These are phyloP conservation scores for Seira sanloemensis DNA, from an alignment of 2,888 invertebrate species.

Conservation along the genomic window DNA sequence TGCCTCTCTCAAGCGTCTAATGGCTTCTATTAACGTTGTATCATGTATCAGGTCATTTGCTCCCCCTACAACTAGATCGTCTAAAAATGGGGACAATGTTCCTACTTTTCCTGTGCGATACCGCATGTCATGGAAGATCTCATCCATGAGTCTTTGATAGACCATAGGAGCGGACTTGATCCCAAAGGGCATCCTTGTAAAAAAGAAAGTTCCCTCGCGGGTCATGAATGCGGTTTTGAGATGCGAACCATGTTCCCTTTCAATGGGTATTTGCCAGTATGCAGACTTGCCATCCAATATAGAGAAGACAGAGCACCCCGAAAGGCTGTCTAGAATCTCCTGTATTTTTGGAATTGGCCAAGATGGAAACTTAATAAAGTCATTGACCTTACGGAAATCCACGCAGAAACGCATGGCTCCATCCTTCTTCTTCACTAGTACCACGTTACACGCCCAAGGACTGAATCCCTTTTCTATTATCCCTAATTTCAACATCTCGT, in stretches of 20 bases:
- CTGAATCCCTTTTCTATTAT: slow-evolving; percentile 73
- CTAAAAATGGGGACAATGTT: slow-evolving; percentile 70
- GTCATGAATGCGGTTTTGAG: slow-evolving; percentile 75
- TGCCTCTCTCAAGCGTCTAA: slow-evolving; percentile 62
- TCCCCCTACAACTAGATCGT: slow-evolving; percentile 74
- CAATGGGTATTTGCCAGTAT: slow-evolving; percentile 75
- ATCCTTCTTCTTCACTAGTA: slow-evolving; percentile 75
- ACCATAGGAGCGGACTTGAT: slow-evolving; percentile 75
- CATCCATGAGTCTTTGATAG: slow-evolving; percentile 75
- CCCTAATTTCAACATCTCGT: slow-evolving; percentile 72
- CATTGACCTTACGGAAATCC: slow-evolving; percentile 74
- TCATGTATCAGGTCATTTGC: slow-evolving; percentile 69
- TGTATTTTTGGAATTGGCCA: slow-evolving; percentile 75
- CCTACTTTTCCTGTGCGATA: slow-evolving; percentile 59
- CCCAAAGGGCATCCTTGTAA: slow-evolving; percentile 75
- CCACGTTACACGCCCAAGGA: slow-evolving; percentile 75
- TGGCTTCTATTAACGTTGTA: slow-evolving; percentile 63
- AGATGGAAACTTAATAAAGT: slow-evolving; percentile 72
- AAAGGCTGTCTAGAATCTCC: slow-evolving; percentile 75
- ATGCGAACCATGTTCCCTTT: slow-evolving; percentile 70
- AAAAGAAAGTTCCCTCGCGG: slow-evolving; percentile 75
- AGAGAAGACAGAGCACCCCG: slow-evolving; percentile 73
- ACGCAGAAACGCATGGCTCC: slow-evolving; percentile 73
- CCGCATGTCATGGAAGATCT: slow-evolving; percentile 68
- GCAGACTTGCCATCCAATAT: slow-evolving; percentile 74